Evolutionary conservation across 2,113 vertebrate genomes (phyloP).

Genomic region (Rhinichthys klamathensis): DNA sequence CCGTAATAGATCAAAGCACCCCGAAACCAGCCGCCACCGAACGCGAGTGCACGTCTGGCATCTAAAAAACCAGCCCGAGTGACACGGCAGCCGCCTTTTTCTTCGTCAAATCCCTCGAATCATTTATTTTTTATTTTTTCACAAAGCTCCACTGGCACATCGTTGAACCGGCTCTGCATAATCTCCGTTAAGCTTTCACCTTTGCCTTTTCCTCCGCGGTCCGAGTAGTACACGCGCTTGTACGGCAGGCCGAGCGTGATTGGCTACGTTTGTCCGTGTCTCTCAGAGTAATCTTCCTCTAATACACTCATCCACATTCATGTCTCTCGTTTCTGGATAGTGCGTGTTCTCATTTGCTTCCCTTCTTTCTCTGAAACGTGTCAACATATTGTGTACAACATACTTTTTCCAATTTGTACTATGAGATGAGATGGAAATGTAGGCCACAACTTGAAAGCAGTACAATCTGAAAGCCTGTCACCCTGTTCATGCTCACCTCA

Average conservation of each 20-base stretch:
- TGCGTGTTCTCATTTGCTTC: neutral
- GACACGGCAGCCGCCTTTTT: neutral
- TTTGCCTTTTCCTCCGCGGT: neutral
- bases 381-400: neutral
- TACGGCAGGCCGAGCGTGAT: neutral
- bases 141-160: neutral
- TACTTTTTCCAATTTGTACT: neutral
- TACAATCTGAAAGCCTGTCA: neutral
- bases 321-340: neutral
- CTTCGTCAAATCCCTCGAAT: neutral
- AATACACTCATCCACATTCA: constrained; percentile 44
- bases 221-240: neutral
- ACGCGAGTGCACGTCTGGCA: neutral
- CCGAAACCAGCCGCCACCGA: neutral
- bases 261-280: neutral
- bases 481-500: neutral
- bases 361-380: neutral
- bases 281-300: constrained; percentile 34
- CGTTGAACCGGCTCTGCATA: constrained; percentile 17
- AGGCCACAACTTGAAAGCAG: constrained; percentile 20
- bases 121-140: neutral
- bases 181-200: constrained; percentile 21
- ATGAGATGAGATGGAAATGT: constrained; percentile 11
- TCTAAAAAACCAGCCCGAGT: neutral
- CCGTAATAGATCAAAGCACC: constrained; percentile 10